Conservation (phyloP, 2,797 vertebrate species). For the Cossypha caffra region DNA sequence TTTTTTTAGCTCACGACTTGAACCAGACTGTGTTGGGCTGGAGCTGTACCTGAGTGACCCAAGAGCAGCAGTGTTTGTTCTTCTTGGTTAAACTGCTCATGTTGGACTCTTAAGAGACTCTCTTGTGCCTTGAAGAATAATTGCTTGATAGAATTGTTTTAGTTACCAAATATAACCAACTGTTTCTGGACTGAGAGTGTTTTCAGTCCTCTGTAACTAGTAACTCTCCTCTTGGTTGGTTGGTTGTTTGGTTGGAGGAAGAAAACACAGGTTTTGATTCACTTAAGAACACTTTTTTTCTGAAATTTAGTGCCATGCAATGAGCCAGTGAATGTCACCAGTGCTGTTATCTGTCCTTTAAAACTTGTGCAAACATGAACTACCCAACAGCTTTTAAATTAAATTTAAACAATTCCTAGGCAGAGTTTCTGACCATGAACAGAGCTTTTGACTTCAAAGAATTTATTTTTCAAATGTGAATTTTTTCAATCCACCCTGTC, state of each 20-base stretch:
- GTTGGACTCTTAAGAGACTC: background rate
- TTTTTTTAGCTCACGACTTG: background rate
- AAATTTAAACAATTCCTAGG: background rate
- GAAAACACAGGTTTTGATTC: background rate
- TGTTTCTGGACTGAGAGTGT: background rate
- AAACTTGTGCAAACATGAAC: background rate
- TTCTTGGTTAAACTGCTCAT: background rate
- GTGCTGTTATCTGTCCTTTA: background rate
- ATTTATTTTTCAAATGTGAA: background rate
- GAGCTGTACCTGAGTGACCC: background rate
- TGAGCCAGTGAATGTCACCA: background rate
- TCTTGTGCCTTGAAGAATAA: background rate
- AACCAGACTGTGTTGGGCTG: background rate
- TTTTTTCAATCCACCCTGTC: slow-evolving; percentile 52
- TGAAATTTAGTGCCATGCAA: background rate
- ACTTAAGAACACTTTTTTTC: background rate
- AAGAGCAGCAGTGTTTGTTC: background rate
- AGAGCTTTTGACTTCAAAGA: background rate
- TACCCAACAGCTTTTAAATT: background rate
- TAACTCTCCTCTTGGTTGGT: background rate
- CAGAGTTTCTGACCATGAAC: background rate
- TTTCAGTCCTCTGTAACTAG: background rate
- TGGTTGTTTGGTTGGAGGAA: background rate
- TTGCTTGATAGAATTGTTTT: background rate
- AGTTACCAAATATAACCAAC: background rate